Evolutionary conservation across 2,113 vertebrate genomes (phyloP).

Genomic region (Leptodactylus fuscus): DNA sequence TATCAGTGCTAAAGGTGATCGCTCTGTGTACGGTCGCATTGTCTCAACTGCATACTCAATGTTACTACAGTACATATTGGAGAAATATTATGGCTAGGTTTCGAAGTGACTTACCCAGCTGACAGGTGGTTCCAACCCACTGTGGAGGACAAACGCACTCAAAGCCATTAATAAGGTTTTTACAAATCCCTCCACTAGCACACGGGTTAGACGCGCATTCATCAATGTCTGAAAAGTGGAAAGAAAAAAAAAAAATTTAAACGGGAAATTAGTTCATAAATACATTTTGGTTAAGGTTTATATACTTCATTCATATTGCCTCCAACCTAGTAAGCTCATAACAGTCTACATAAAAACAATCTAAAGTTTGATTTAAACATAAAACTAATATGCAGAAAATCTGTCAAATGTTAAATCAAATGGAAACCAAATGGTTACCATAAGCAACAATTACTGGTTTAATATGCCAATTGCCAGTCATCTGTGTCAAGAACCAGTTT

Average conservation of each 20-base stretch:
- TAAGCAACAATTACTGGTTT: not conserved
- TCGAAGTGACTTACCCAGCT: conserved; percentile 81
- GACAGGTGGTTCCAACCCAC: conserved; percentile 93
- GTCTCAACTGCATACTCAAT: not conserved
- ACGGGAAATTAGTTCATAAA: too few relatives aligned
- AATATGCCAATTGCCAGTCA: not conserved
- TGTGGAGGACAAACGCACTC: conserved; percentile 90
- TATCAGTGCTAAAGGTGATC: not conserved
- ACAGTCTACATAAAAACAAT: too few relatives aligned
- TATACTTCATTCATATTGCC: not conserved
- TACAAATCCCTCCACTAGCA: conserved; percentile 87
- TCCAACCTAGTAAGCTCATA: not conserved
- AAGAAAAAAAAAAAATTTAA: not conserved
- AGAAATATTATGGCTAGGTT: not conserved
- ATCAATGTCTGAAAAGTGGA: conserved; percentile 81
- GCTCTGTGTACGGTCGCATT: not conserved
- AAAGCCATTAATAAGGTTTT: conserved; percentile 87
- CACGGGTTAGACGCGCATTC: conserved; percentile 91
- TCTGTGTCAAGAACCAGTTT: not conserved
- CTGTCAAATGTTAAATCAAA: not conserved
- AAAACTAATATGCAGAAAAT: too few relatives aligned
- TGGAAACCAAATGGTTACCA: not conserved
- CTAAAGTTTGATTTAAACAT: too few relatives aligned
- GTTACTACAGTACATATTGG: not conserved
- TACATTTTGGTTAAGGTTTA: too few relatives aligned